phyloP scores from a whole-genome alignment of 2,113 vertebrate species.

The western clawed frog (Xenopus tropicalis) region DNA sequence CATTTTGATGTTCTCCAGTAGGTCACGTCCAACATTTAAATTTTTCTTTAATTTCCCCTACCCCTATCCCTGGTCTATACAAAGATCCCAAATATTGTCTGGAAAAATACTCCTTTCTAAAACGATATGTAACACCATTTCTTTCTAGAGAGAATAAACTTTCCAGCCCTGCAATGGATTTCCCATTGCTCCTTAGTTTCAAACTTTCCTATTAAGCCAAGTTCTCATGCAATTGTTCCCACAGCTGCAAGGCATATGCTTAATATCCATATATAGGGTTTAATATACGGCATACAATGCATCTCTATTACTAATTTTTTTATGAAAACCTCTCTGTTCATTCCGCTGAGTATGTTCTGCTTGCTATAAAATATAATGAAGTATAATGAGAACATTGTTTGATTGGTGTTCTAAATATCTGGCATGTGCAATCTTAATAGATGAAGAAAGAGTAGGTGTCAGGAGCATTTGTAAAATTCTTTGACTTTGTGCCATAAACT shows the following conservation, averaged over 20 bases:
- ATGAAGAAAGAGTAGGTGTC: conserved; percentile 25
- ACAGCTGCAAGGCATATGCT: conserved; percentile 2
- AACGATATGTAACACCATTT: no score
- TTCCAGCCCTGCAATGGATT: background rate
- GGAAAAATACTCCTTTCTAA: no score
- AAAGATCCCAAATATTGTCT: no score
- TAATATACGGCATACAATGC: conserved; percentile 3
- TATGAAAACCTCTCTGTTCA: conserved; percentile 1
- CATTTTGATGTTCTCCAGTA: no score
- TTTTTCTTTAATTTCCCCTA: no score
- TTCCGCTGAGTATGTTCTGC: conserved; percentile 1
- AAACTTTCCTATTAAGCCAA: background rate
- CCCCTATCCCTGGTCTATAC: no score
- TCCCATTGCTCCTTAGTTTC: background rate
- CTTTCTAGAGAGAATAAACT: no score
- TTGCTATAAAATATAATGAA: conserved; percentile 28
- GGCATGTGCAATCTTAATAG: conserved; percentile 14
- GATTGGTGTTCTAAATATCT: conserved; percentile 21
- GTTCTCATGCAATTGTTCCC: background rate
- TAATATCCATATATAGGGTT: conserved; percentile 3
- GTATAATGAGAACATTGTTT: conserved; percentile 36
- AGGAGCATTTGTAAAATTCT: conserved; percentile 35
- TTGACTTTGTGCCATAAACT: conserved; percentile 23
- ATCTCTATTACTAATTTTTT: background rate
- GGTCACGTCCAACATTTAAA: no score